A percentile compares a stretch with the other conserved stretches of the same genome.
These are phyloP conservation scores for Drosophila neutralis DNA, from an alignment of 2,888 invertebrate species.

Conservation along the genomic window DNA sequence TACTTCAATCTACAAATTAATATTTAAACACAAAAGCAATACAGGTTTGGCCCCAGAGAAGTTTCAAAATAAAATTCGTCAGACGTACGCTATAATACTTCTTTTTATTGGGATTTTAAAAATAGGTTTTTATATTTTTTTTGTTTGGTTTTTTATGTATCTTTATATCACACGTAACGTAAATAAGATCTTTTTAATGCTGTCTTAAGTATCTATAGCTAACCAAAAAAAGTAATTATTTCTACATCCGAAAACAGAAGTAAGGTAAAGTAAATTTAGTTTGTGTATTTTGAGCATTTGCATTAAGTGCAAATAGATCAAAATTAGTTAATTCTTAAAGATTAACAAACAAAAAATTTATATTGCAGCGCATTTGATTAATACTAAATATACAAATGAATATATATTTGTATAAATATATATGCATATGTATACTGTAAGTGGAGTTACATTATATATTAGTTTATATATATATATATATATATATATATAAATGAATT, in stretches of 20 bases:
- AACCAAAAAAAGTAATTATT: slow-evolving; percentile 51
- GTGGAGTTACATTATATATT: slow-evolving; percentile 58
- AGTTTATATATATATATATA: slow-evolving; percentile 44
- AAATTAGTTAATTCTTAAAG: slow-evolving; percentile 49
- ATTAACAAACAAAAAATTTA: slow-evolving; percentile 40
- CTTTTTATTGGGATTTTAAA: slow-evolving; percentile 81
- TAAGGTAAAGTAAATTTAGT: slow-evolving; percentile 40
- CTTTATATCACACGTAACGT: slow-evolving; percentile 83
- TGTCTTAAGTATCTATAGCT: slow-evolving; percentile 72
- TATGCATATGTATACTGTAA: slow-evolving; percentile 49
- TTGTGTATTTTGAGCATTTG: slow-evolving; percentile 54
- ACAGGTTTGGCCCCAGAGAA: not conserved
- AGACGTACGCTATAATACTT: slow-evolving; percentile 75
- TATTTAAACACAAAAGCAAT: not conserved
- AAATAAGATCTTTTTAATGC: slow-evolving; percentile 76
- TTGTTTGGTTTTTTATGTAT: slow-evolving; percentile 64
- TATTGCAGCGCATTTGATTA: slow-evolving; percentile 68
- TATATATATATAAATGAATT: slow-evolving; percentile 28
- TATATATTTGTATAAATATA: slow-evolving; percentile 27
- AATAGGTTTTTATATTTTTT: slow-evolving; percentile 73
- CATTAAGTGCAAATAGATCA: slow-evolving; percentile 39
- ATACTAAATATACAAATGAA: slow-evolving; percentile 54
- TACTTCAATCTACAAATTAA: too few relatives aligned
- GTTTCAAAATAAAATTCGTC: slow-evolving; percentile 20
- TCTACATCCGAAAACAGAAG: slow-evolving; percentile 61